Base-by-base conservation (phyloP, 2,797 vertebrate species). In the Syngnathus acus region DNA sequence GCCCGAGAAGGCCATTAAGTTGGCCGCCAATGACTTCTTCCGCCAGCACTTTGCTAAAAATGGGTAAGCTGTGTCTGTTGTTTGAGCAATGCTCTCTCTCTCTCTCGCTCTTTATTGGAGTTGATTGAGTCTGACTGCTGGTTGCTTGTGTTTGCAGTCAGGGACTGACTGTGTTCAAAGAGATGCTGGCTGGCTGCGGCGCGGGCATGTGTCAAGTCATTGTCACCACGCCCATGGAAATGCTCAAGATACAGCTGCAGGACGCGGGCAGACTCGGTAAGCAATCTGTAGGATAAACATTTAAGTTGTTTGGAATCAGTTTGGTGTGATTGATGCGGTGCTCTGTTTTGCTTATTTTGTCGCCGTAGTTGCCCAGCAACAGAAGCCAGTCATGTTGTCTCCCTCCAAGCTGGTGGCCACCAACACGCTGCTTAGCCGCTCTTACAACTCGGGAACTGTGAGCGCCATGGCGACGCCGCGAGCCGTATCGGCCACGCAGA, bases 181-280 rank as follows among this genome's bases (percentile, higher is more conserved):
- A 94, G 79, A 94, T 94, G 93, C 65, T 94, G 78, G 91, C 93
- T 9, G 93, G 93, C 4, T 94, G 93, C 77, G 92, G 91, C 66
- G 93, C 93, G 0, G 93, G 93, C 71, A 91, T 91, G 84, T 93
- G 91, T 55, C 93, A 94, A 67, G 93, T 94, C n/a, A 55, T 94
- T 63, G 58, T 94, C 69, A 94, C 93, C 9, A 93, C 93, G 39
- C 93, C 93, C 0, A 94, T 94, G 93, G 93, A 94, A 75, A 94
- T 94, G 93, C 90, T 94, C 4, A 94, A 94, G 86, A 94, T 94
- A 63, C 93, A 94, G 76, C 77, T 94, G 0, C 93, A 94, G 74
- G 93, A 94, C 70, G 92, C 93, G 7, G 93, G 93, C 43, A 87
- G 93, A 81, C 69, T 93, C 1, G 86, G 93, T 93, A 70, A 84